These are phyloP conservation scores for Timandra comae DNA, from an alignment of 2,888 invertebrate species.

Conservation along the genomic window DNA sequence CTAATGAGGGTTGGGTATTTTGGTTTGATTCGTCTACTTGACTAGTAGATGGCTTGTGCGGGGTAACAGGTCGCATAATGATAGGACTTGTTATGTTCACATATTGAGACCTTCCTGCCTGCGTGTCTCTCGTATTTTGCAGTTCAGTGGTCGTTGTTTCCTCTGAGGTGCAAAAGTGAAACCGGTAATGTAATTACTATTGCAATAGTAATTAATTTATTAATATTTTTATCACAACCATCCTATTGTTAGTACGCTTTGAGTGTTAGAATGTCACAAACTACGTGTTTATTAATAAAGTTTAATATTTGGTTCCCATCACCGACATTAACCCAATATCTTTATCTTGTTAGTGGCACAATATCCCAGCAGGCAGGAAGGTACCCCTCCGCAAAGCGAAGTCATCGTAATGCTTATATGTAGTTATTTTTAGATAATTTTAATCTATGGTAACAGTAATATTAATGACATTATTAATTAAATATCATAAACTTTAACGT, in stretches of 20 bases:
- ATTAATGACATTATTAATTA: slow-evolving; percentile 13
- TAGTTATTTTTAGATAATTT: slow-evolving; percentile 26
- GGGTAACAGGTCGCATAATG: slow-evolving; percentile 56
- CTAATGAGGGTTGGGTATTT: slow-evolving; percentile 17
- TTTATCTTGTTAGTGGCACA: slow-evolving; percentile 62
- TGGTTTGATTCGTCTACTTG: slow-evolving; percentile 28
- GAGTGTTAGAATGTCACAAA: slow-evolving; percentile 52
- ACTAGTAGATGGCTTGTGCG: slow-evolving; percentile 51
- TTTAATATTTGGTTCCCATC: slow-evolving; percentile 52
- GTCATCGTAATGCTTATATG: slow-evolving; percentile 65
- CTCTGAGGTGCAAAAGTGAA: slow-evolving; percentile 76
- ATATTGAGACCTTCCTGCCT: slow-evolving; percentile 82
- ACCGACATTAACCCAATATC: slow-evolving; percentile 50
- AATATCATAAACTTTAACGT: slow-evolving; percentile 5
- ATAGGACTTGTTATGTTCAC: slow-evolving; percentile 62
- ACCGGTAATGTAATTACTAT: slow-evolving; percentile 52
- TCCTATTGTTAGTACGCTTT: slow-evolving; percentile 50
- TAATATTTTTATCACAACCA: slow-evolving; percentile 26
- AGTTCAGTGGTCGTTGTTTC: slow-evolving; percentile 72
- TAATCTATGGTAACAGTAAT: slow-evolving; percentile 1
- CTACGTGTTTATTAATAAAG: slow-evolving; percentile 42
- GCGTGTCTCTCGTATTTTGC: slow-evolving; percentile 71
- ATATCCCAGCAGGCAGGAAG: slow-evolving; percentile 76
- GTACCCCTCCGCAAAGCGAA: slow-evolving; percentile 76
- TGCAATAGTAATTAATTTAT: slow-evolving; percentile 39